phyloP scores from a whole-genome alignment of 2,888 invertebrate genomes.

The Lottia scabra region DNA sequence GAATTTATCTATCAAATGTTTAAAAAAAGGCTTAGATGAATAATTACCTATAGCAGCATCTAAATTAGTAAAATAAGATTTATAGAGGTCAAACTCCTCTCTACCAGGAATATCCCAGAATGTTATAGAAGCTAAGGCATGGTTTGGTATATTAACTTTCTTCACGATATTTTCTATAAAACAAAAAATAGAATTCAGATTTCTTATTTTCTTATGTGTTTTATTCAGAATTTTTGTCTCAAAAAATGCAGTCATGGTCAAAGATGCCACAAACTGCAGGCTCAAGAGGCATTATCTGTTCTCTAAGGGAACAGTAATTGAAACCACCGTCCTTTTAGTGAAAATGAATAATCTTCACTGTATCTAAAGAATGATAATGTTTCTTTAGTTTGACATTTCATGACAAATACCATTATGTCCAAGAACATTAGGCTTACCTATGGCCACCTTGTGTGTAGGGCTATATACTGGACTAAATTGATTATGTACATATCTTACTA shows the following conservation, averaged over 20 bases:
- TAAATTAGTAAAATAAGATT: conserved; percentile 58
- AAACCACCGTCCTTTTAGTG: no score
- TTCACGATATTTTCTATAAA: conserved; percentile 56
- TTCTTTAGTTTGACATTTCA: background rate
- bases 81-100: conserved; percentile 61
- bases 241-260: no score
- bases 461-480: conserved; percentile 59
- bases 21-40: background rate
- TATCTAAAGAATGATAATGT: no score
- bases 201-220: no score
- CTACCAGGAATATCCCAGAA: conserved; percentile 63
- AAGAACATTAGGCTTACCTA: conserved; percentile 38
- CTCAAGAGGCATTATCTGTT: no score
- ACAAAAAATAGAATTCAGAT: no score
- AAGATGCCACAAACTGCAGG: no score
- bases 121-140: conserved; percentile 57
- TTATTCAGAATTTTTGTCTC: no score
- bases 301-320: no score
- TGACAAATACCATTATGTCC: background rate
- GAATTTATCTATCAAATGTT: no score
- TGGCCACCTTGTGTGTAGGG: conserved; percentile 52
- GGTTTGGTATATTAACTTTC: conserved; percentile 61
- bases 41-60: conserved; percentile 62
- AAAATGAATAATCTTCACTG: no score
- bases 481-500: conserved; percentile 53